Percentiles rank a stretch among this genome's conserved stretches.
Conservation (phyloP, 2,888 invertebrate species). For the Nebria salina region DNA sequence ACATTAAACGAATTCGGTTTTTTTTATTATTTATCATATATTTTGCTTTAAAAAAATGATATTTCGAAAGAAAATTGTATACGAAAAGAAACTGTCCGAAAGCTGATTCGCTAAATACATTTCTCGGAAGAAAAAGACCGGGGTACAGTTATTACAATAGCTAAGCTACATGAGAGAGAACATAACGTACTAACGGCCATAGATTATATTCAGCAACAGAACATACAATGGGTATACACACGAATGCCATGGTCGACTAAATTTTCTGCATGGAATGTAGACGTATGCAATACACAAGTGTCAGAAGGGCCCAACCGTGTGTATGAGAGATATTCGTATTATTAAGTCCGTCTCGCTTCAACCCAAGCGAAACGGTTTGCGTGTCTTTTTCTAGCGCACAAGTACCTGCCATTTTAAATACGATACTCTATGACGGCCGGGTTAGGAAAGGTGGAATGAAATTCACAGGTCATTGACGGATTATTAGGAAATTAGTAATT, state of each 20-base stretch:
- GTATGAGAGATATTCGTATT: slow-evolving; percentile 10
- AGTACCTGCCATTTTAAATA: too few species aligned
- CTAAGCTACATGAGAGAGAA: too few species aligned
- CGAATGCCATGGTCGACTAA: slow-evolving; percentile 23
- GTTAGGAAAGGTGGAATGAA: slow-evolving; percentile 22
- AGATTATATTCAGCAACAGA: slow-evolving; percentile 18
- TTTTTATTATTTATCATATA: too few species aligned
- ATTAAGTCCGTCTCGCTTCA: slow-evolving; percentile 4
- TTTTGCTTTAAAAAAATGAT: too few species aligned
- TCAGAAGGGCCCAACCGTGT: background rate
- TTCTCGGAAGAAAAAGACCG: too few species aligned
- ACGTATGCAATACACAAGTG: background rate
- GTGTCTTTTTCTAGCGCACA: too few species aligned
- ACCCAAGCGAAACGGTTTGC: too few species aligned
- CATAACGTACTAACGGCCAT: background rate
- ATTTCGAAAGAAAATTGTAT: too few species aligned
- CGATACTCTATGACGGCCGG: background rate
- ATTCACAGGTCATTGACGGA: slow-evolving; percentile 34
- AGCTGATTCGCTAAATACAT: too few species aligned
- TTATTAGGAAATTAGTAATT: background rate
- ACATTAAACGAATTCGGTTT: too few species aligned
- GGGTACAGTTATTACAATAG: too few species aligned
- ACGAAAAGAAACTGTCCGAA: too few species aligned
- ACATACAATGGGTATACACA: background rate
- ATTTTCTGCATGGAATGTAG: slow-evolving; percentile 32